These are phyloP conservation scores for Aptenodytes patagonicus DNA, from an alignment of 2,113 vertebrate genomes.

Conservation along the genomic window DNA sequence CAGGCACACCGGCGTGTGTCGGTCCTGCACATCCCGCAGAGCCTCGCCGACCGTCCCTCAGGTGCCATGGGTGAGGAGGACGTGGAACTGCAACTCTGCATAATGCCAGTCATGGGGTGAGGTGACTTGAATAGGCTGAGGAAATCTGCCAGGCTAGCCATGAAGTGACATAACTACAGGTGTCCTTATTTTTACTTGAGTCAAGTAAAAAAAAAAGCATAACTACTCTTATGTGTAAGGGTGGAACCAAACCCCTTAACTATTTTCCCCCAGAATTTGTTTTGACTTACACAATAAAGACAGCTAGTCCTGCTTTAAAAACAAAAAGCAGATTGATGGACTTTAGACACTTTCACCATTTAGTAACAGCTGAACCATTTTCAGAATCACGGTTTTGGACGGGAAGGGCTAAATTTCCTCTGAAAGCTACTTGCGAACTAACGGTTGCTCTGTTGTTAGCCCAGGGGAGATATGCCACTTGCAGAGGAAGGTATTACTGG, in stretches of 20 bases:
- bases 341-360: neutral
- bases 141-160: neutral
- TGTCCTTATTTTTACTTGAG: rapidly evolving
- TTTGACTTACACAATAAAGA: neutral
- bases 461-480: neutral
- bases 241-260: neutral
- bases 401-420: neutral
- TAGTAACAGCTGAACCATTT: neutral
- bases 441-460: neutral
- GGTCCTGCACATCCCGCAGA: neutral
- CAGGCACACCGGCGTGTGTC: rapidly evolving
- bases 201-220: neutral
- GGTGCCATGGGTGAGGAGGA: neutral
- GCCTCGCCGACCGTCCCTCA: too few species aligned
- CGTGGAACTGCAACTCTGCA: neutral
- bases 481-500: neutral
- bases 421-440: neutral
- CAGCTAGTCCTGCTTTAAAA: neutral
- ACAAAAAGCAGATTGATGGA: neutral
- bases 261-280: neutral
- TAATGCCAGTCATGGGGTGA: neutral
- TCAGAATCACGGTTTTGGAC: neutral
- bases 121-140: neutral
- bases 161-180: neutral
- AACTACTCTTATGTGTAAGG: neutral